These are phyloP conservation scores for Phymanthus crucifer DNA, from an alignment of 92 coral and sea anemone genomes.

Conservation along the genomic window DNA sequence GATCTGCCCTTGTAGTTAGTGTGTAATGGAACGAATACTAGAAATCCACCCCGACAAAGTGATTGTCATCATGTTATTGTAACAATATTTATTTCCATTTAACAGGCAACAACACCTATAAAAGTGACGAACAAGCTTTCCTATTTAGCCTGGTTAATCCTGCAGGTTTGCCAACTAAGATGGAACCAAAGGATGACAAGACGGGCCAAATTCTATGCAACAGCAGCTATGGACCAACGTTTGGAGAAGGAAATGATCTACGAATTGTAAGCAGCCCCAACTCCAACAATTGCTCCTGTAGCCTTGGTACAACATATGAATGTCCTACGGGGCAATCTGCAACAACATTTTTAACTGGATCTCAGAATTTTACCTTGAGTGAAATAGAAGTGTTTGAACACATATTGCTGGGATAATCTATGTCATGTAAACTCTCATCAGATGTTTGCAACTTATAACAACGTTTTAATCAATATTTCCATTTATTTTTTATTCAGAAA, in stretches of 20 bases:
- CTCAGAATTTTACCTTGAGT: conserved; percentile 2
- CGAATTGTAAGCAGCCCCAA: conserved; percentile 30
- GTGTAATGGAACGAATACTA: no score
- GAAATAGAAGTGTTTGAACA: not conserved
- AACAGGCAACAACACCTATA: conserved; percentile 22
- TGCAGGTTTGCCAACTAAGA: conserved; percentile 27
- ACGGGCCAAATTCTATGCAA: conserved; percentile 39
- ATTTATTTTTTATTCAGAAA: no score
- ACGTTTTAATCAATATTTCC: no score
- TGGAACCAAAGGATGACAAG: conserved; percentile 8
- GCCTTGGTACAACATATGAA: not conserved
- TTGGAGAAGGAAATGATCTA: conserved; percentile 54
- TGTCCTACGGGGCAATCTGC: conserved; percentile 42
- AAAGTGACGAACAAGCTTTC: conserved; percentile 27
- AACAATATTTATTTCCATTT: not conserved
- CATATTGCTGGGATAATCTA: no score
- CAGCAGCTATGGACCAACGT: conserved; percentile 53
- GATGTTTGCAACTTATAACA: no score
- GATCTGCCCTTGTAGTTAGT: no score
- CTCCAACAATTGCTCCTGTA: conserved; percentile 9
- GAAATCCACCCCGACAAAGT: no score
- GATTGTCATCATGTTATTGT: no score
- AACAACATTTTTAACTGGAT: conserved; percentile 38
- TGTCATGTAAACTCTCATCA: no score
- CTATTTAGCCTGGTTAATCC: conserved; percentile 53